Percentiles rank a stretch among this genome's conserved stretches.
phyloP scores from a whole-genome alignment of 2,888 invertebrate species.

The Nemotelus pantherinus region DNA sequence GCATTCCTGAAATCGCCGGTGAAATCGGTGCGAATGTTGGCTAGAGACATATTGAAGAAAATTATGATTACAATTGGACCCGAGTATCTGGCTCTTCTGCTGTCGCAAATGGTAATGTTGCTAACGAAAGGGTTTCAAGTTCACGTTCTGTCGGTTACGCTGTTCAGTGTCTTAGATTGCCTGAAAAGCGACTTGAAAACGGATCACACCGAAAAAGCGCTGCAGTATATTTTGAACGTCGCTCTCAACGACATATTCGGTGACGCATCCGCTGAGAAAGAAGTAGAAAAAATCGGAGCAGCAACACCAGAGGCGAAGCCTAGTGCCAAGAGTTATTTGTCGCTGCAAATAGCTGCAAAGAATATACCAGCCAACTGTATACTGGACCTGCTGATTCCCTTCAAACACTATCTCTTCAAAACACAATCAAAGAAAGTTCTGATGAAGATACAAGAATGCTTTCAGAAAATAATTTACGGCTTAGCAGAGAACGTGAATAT shows the following conservation, averaged over 20 bases:
- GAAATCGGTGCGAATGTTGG: constrained; percentile 83
- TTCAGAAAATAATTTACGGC: constrained; percentile 82
- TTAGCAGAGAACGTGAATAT: constrained; percentile 84
- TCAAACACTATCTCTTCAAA: constrained; percentile 80
- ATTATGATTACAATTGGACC: constrained; percentile 88
- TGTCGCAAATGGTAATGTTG: constrained; percentile 82
- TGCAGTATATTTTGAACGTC: constrained; percentile 81
- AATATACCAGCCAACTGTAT: constrained; percentile 81
- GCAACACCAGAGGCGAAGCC: constrained; percentile 85
- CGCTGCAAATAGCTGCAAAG: constrained; percentile 82
- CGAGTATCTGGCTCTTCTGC: constrained; percentile 77
- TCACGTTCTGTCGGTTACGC: constrained; percentile 90
- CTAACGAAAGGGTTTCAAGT: constrained; percentile 92
- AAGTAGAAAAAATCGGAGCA: constrained; percentile 82
- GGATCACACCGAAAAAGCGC: constrained; percentile 81
- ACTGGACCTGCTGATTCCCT: constrained; percentile 79
- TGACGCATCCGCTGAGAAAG: constrained; percentile 88
- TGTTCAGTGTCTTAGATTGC: constrained; percentile 82
- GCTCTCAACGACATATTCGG: constrained; percentile 92
- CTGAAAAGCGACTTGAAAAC: constrained; percentile 76
- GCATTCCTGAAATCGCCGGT: constrained; percentile 89
- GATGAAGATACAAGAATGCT: constrained; percentile 80
- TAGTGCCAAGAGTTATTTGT: constrained; percentile 85
- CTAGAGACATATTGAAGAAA: constrained; percentile 91
- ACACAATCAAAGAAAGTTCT: constrained; percentile 84